Evolutionary conservation across 2,797 vertebrate genomes (phyloP), one percentile per base, ranked within the genome.

Genomic region (Menidia menidia): DNA sequence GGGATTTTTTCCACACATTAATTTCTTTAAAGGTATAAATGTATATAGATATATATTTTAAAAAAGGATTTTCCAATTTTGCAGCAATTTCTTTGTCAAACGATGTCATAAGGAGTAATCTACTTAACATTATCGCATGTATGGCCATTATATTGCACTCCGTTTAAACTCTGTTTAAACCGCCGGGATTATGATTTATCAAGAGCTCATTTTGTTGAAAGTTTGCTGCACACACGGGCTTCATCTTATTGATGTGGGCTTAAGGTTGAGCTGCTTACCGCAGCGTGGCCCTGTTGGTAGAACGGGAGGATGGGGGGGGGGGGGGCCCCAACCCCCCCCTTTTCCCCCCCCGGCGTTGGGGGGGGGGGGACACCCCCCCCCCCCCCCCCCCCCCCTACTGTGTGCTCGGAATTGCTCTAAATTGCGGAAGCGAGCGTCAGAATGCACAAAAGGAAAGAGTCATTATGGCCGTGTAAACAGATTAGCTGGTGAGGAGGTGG

Each of bases 381-480:
- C n/a, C n/a, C n/a, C n/a, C n/a, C n/a, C n/a, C n/a, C n/a, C n/a
- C n/a, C n/a, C n/a, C n/a, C n/a, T n/a, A n/a, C n/a, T n/a, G n/a
- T n/a, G 8, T 48, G 76, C 77, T 77, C 76, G 64, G 72, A 82
- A 84, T 74, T 77, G 68, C 54, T 56, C 80, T 82, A 64, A 82
- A 83, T 69, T 75, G 84, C 56, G 61, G 83, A 88, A 87, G 80
- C 19, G 11, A 81, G 78, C 9, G 25, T 53, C 41, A 45, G 32
- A 83, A 77, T 69, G 64, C 67, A 81, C 69, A 87, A 86, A 78
- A 66, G 61, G 55, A 75, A 75, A 82, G 55, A 70, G 32, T 73
- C 68, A 86, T 89, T 83, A 71, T 68, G 39, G 66, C 11, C 16
- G 51, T 48, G 58, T 71, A 83, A 81, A 81, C 73, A 84, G 81